These are phyloP conservation scores for Zophobas atratus DNA, from an alignment of 1,140 invertebrate genomes.

Conservation along the genomic window DNA sequence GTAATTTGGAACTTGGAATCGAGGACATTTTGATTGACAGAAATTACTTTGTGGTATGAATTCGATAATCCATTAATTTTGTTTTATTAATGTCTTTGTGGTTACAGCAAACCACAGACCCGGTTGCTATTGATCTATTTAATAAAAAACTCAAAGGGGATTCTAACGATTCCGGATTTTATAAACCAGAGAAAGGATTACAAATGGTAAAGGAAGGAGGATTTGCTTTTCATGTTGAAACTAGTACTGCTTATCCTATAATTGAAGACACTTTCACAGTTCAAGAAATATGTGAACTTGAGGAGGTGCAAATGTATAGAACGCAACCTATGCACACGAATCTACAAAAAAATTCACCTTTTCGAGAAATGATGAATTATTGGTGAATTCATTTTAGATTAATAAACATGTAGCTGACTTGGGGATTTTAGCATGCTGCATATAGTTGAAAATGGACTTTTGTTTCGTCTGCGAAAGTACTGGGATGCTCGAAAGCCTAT, in stretches of 20 bases:
- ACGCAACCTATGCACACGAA: slow-evolving; percentile 58
- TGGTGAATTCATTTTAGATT: slow-evolving; percentile 55
- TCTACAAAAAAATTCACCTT: slow-evolving; percentile 60
- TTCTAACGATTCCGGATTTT: slow-evolving; percentile 52
- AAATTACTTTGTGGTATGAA: slow-evolving; percentile 55
- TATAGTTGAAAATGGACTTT: slow-evolving; percentile 36
- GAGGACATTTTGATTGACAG: slow-evolving; percentile 59
- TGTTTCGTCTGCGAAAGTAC: slow-evolving; percentile 45
- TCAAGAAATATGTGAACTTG: slow-evolving; percentile 61
- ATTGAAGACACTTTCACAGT: slow-evolving; percentile 59
- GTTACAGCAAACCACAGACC: slow-evolving; percentile 73
- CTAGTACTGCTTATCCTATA: slow-evolving; percentile 61
- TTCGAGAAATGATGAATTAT: slow-evolving; percentile 60
- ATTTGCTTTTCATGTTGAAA: slow-evolving; percentile 63
- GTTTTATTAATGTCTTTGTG: slow-evolving; percentile 37
- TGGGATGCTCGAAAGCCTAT: slow-evolving; percentile 48
- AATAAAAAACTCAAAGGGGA: slow-evolving; percentile 67
- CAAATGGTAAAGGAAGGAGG: slow-evolving; percentile 57
- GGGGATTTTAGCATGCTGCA: slow-evolving; percentile 40
- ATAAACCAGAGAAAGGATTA: slow-evolving; percentile 54
- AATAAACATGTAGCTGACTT: neutral
- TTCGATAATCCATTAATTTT: neutral
- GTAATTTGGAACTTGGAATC: slow-evolving; percentile 56
- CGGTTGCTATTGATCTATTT: slow-evolving; percentile 71
- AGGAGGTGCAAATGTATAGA: slow-evolving; percentile 61